Conservation (phyloP, 1,140 invertebrate genomes). For the Trigoniulus corallinus region DNA sequence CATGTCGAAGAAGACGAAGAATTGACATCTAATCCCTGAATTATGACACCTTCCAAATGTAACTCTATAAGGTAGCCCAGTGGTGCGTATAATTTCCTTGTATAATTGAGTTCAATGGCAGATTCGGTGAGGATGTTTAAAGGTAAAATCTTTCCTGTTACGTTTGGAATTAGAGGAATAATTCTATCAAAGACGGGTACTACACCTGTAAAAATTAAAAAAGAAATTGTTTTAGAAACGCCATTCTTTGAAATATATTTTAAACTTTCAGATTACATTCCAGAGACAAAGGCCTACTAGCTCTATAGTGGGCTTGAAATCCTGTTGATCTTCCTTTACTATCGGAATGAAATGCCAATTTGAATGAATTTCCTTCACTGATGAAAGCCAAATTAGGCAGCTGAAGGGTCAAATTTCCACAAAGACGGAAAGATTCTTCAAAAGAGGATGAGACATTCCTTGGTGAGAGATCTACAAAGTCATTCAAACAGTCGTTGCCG, state of each 20-base stretch:
- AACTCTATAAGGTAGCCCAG: background rate
- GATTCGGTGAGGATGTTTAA: background rate
- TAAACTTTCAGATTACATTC: too few relatives aligned
- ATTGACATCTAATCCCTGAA: too few relatives aligned
- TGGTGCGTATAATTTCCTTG: background rate
- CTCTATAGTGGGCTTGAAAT: conserved; percentile 40
- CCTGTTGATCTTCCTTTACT: conserved; percentile 36
- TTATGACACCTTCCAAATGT: background rate
- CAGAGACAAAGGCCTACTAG: conserved; percentile 26
- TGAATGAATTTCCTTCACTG: conserved; percentile 35
- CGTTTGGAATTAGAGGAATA: background rate
- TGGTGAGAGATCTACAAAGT: conserved; percentile 33
- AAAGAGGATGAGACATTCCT: conserved; percentile 30
- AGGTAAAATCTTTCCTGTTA: background rate
- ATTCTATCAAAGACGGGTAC: background rate
- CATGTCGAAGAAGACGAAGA: too few relatives aligned
- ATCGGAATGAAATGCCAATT: conserved; percentile 37
- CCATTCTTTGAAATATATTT: too few relatives aligned
- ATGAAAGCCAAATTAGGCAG: conserved; percentile 29
- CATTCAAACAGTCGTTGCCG: conserved; percentile 26
- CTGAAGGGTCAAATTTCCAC: conserved; percentile 14
- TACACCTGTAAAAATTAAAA: too few relatives aligned
- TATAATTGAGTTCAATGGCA: background rate
- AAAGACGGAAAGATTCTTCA: conserved; percentile 9
- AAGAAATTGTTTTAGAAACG: too few relatives aligned